Evolutionary conservation across 2,113 vertebrate genomes (phyloP).

Genomic region (Taurulus bubalis): DNA sequence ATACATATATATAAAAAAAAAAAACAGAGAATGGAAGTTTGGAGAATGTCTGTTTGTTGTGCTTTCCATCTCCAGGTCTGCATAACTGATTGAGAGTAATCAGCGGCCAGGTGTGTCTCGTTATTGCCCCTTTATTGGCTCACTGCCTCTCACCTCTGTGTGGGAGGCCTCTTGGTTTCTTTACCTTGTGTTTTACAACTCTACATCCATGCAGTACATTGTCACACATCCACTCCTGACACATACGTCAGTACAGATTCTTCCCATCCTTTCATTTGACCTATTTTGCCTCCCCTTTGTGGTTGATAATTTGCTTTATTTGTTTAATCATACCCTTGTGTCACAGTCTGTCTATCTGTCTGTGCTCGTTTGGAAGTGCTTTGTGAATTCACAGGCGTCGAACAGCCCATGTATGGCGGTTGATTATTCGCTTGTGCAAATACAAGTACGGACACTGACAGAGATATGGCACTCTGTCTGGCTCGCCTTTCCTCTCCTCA

Average conservation of each 20-base stretch:
- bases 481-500: not conserved
- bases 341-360: not conserved
- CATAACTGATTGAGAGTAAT: not conserved
- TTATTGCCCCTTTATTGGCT: too few species aligned
- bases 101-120: not conserved
- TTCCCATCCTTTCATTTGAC: not conserved
- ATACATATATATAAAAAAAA: not conserved
- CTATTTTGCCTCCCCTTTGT: not conserved
- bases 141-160: too few species aligned
- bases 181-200: not conserved
- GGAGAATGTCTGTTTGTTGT: not conserved
- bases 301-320: not conserved
- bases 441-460: constrained; percentile 12
- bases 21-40: not conserved
- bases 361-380: not conserved
- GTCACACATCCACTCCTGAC: not conserved
- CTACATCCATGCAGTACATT: not conserved
- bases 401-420: constrained; percentile 21
- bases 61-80: not conserved
- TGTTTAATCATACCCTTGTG: not conserved
- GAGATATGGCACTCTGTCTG: constrained; percentile 22
- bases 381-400: not conserved
- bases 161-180: not conserved
- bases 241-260: not conserved
- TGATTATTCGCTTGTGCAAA: constrained; percentile 61